Percentiles rank a stretch among this genome's conserved stretches.
Evolutionary conservation across 2,888 invertebrate genomes (phyloP).

Genomic region (Lacanobia oleracea): DNA sequence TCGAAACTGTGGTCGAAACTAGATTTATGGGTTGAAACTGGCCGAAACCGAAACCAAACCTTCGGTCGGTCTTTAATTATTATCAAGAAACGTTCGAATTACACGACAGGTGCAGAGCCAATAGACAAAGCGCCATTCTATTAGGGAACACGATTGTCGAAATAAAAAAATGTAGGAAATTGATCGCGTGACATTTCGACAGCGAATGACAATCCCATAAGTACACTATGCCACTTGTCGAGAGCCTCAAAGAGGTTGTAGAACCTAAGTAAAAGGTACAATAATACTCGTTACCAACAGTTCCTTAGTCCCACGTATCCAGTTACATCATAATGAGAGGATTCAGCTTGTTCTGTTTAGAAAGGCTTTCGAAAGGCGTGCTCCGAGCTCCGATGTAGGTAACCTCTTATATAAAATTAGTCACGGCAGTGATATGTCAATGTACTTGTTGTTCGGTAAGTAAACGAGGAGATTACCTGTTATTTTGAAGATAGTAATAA

Average conservation of each 20-base stretch:
- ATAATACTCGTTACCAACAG: constrained; percentile 1
- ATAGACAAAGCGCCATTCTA: too few relatives aligned
- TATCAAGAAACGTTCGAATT: too few relatives aligned
- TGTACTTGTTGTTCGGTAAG: constrained; percentile 21
- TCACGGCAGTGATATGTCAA: constrained; percentile 46
- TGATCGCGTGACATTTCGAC: too few relatives aligned
- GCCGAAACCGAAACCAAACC: too few relatives aligned
- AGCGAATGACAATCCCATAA: too few relatives aligned
- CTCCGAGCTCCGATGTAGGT: constrained; percentile 52
- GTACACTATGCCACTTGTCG: too few relatives aligned
- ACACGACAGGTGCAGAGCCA: too few relatives aligned
- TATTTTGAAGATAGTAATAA: neutral
- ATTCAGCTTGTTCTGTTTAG: constrained; percentile 62
- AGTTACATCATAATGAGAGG: constrained; percentile 65
- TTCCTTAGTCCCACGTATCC: constrained; percentile 51
- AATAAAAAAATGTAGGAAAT: too few relatives aligned
- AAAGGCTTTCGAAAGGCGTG: constrained; percentile 69
- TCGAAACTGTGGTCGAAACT: too few relatives aligned
- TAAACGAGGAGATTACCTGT: neutral
- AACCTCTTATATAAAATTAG: constrained; percentile 60
- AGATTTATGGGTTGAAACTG: too few relatives aligned
- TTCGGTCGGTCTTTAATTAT: too few relatives aligned
- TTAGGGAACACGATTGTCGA: too few relatives aligned
- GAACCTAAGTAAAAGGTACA: constrained; percentile 11
- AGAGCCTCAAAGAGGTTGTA: constrained; percentile 28